phyloP scores from a whole-genome alignment of 2,797 vertebrate species.

The Austrolebias charrua region DNA sequence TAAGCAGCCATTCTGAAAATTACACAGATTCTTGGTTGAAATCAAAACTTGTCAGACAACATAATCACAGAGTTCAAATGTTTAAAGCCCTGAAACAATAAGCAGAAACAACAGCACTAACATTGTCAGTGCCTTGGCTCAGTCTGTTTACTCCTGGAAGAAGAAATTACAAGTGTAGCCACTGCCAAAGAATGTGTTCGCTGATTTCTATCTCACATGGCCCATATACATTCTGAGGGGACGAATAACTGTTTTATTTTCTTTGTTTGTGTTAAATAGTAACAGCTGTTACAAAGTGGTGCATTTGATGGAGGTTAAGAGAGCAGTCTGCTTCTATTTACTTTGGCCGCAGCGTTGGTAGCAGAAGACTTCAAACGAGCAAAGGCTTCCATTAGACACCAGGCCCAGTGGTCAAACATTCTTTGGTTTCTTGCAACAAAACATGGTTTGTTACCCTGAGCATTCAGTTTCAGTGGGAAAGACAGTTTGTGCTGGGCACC shows the following conservation, averaged over 20 bases:
- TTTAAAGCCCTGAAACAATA: conserved; percentile 62
- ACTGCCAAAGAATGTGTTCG: conserved; percentile 71
- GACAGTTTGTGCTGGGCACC: conserved; percentile 54
- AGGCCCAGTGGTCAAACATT: conserved; percentile 85
- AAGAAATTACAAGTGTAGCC: conserved; percentile 80
- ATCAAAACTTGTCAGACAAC: conserved; percentile 47
- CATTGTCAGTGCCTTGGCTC: conserved; percentile 41
- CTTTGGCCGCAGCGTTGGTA: conserved; percentile 84
- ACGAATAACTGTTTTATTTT: conserved; percentile 79
- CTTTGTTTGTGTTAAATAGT: conserved; percentile 85
- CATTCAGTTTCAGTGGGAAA: conserved; percentile 60
- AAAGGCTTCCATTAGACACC: conserved; percentile 80
- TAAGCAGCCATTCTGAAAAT: conserved; percentile 33
- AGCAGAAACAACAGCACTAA: conserved; percentile 66
- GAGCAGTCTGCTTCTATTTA: conserved; percentile 81
- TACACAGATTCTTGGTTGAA: conserved; percentile 33
- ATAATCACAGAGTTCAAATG: conserved; percentile 56
- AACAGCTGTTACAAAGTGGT: conserved; percentile 93
- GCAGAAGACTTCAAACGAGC: conserved; percentile 81
- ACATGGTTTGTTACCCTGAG: conserved; percentile 63
- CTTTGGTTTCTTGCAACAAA: conserved; percentile 85
- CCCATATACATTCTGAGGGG: conserved; percentile 81
- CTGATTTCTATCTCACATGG: conserved; percentile 78
- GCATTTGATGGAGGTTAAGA: conserved; percentile 85
- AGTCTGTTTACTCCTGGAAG: conserved; percentile 78